Evolutionary conservation across 1,140 invertebrate genomes (phyloP).

Genomic region (Heliconius hermathena): DNA sequence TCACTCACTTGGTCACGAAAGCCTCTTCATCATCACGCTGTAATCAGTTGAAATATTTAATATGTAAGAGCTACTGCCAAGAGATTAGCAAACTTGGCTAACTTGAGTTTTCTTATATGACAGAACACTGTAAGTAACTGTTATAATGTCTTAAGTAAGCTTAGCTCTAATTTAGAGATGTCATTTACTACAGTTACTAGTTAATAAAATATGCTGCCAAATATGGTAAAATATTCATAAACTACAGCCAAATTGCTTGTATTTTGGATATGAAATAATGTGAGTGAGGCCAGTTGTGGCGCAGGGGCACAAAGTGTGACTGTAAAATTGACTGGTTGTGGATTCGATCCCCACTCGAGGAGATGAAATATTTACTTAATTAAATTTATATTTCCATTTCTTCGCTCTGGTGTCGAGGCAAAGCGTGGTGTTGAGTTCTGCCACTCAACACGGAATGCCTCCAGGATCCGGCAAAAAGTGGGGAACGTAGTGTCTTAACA

Average conservation of each 20-base stretch:
- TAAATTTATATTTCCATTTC: too few relatives aligned
- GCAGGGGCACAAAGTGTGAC: too few relatives aligned
- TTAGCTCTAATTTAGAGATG: neutral
- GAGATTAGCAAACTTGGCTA: neutral
- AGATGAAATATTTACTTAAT: too few relatives aligned
- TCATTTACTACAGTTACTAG: neutral
- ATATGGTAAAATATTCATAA: neutral
- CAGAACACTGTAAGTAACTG: neutral
- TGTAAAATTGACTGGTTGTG: too few relatives aligned
- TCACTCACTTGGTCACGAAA: too few relatives aligned
- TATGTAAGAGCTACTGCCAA: neutral
- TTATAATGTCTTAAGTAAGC: neutral
- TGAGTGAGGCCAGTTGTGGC: too few relatives aligned
- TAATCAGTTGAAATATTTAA: neutral
- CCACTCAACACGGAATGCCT: too few relatives aligned
- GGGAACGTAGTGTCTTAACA: too few relatives aligned
- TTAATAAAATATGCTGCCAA: neutral
- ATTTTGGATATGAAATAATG: neutral
- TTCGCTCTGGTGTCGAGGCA: too few relatives aligned
- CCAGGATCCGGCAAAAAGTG: too few relatives aligned
- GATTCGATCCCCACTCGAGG: too few relatives aligned
- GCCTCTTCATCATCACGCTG: neutral
- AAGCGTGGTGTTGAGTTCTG: too few relatives aligned
- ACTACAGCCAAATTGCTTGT: neutral
- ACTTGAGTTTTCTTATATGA: neutral